These are phyloP conservation scores for Cyphomyrmex costatus DNA, from an alignment of 1,140 invertebrate genomes.

Conservation along the genomic window DNA sequence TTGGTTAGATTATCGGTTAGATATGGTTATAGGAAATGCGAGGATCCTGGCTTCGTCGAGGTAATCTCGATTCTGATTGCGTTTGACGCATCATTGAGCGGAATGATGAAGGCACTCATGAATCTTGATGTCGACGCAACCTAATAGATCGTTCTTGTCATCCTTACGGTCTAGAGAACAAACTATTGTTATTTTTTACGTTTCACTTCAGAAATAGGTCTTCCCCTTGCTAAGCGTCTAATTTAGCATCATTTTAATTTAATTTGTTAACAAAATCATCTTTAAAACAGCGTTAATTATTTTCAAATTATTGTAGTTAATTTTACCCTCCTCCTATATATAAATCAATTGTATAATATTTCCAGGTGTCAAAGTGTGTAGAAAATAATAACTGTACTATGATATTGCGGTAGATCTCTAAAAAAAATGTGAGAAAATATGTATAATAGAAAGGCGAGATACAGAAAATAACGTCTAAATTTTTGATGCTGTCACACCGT, in stretches of 20 bases:
- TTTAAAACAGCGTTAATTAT: neutral
- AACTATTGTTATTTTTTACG: conserved; percentile 70
- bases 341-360: conserved; percentile 1
- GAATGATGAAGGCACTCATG: conserved; percentile 80
- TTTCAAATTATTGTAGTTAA: neutral
- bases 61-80: conserved; percentile 82
- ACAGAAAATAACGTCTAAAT: conserved; percentile 10
- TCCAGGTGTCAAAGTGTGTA: neutral
- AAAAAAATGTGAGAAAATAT: neutral
- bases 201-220: neutral
- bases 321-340: neutral
- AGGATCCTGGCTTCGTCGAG: conserved; percentile 73
- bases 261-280: neutral
- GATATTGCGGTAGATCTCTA: neutral
- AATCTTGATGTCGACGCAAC: conserved; percentile 66
- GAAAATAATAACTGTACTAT: neutral
- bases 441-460: neutral
- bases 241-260: neutral
- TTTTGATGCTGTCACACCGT: neutral
- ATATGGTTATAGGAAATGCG: conserved; percentile 81
- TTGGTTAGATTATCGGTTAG: conserved; percentile 82
- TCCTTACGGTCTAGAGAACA: conserved; percentile 45
- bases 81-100: conserved; percentile 83
- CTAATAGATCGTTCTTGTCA: conserved; percentile 67
- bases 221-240: neutral